Percentiles rank a stretch among this genome's conserved stretches.
phyloP scores from a whole-genome alignment of 2,888 invertebrate species.

The Dicyrtomina minuta region DNA sequence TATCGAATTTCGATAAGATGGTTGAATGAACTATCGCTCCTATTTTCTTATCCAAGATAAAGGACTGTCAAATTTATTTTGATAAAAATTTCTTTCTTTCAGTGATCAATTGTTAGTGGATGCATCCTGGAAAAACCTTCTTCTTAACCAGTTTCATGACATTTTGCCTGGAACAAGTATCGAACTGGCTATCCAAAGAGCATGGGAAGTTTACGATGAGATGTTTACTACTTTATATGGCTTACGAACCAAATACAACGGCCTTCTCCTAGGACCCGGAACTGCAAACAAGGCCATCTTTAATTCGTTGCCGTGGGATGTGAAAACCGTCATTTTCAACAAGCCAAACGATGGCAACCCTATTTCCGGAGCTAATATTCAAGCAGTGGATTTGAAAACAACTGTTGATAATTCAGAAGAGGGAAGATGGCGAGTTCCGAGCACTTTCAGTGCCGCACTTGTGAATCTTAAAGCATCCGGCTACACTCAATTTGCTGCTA shows the following conservation, averaged over 20 bases:
- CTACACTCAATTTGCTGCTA: conserved; percentile 27
- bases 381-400: conserved; percentile 30
- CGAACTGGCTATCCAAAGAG: conserved; percentile 56
- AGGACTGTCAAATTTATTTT: not conserved
- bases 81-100: too few species aligned
- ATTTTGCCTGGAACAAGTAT: conserved; percentile 61
- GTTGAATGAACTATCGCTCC: too few species aligned
- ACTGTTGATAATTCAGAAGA: conserved; percentile 24
- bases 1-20: too few species aligned
- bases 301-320: conserved; percentile 44
- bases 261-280: conserved; percentile 35
- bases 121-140: conserved; percentile 58
- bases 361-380: conserved; percentile 25
- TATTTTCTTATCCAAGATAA: too few species aligned
- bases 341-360: conserved; percentile 32
- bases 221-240: conserved; percentile 30
- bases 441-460: conserved; percentile 36
- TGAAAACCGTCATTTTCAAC: conserved; percentile 45
- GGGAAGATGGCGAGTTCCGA: conserved; percentile 34
- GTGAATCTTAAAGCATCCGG: conserved; percentile 38
- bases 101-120: conserved; percentile 44
- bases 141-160: conserved; percentile 62
- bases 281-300: conserved; percentile 33
- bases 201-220: conserved; percentile 53
- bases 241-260: conserved; percentile 39